These are phyloP conservation scores for Heteronetta atricapilla DNA, from an alignment of 2,113 vertebrate species.

Conservation along the genomic window DNA sequence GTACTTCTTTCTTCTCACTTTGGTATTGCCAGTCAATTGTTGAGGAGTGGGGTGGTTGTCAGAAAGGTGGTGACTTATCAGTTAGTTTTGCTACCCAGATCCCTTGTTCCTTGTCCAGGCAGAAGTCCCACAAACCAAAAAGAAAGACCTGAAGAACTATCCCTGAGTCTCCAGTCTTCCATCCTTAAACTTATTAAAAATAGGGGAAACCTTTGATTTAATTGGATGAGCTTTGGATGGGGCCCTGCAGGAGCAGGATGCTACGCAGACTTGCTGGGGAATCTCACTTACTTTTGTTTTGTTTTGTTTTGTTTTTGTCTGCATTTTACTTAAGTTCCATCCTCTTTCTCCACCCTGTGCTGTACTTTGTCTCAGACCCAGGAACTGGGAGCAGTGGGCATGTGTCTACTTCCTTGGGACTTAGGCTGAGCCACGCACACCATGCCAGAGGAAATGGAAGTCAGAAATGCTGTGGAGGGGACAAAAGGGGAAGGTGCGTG, in stretches of 20 bases:
- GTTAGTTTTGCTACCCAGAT: neutral
- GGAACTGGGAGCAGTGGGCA: neutral
- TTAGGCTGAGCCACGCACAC: neutral
- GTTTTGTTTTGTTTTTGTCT: neutral
- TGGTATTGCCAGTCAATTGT: neutral
- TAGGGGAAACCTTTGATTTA: neutral
- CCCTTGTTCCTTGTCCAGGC: neutral
- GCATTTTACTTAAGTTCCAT: neutral
- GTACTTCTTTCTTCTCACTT: neutral
- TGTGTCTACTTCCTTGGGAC: fast-evolving
- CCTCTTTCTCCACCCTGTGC: neutral
- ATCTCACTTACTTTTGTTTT: neutral
- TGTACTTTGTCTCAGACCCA: neutral
- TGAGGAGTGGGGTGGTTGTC: neutral
- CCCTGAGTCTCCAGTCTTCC: neutral
- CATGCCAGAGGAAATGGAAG: neutral
- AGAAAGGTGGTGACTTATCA: neutral
- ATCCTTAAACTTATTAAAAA: neutral
- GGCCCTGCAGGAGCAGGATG: neutral
- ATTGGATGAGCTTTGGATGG: neutral
- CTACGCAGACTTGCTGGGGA: neutral
- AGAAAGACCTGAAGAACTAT: neutral
- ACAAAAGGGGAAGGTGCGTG: neutral
- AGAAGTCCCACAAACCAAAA: neutral
- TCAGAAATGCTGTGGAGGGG: neutral